These are phyloP conservation scores for Auanema freiburgensis DNA, from an alignment of 2,888 invertebrate species.

Conservation along the genomic window DNA sequence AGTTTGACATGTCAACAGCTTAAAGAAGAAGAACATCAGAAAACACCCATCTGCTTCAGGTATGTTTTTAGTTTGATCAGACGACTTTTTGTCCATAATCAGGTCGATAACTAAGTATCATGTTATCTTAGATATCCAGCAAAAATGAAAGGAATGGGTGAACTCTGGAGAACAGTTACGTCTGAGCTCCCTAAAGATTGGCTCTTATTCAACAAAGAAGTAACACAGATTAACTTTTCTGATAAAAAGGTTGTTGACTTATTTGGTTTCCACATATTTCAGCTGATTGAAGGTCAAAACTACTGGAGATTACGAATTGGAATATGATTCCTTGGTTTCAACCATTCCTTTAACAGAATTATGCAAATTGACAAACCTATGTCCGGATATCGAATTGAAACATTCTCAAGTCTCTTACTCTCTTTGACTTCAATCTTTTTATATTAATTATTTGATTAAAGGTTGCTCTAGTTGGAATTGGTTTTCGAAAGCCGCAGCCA, in stretches of 20 bases:
- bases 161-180: slow-evolving; percentile 41
- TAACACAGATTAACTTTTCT: slow-evolving; percentile 27
- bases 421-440: background rate
- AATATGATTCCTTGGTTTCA: slow-evolving; percentile 42
- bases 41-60: slow-evolving; percentile 17
- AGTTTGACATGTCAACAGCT: slow-evolving; percentile 8
- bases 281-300: slow-evolving; percentile 12
- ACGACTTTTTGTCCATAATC: background rate
- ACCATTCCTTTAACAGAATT: slow-evolving; percentile 50
- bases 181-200: slow-evolving; percentile 27
- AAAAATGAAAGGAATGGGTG: slow-evolving; percentile 42
- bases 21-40: slow-evolving; percentile 13
- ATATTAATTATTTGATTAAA: slow-evolving; percentile 10
- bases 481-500: slow-evolving; percentile 41
- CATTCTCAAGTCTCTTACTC: slow-evolving; percentile 36
- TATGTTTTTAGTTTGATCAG: slow-evolving; percentile 4
- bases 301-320: slow-evolving; percentile 5
- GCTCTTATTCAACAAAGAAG: slow-evolving; percentile 40
- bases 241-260: background rate
- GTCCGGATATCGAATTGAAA: slow-evolving; percentile 23
- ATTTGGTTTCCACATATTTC: background rate
- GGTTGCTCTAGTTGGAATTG: slow-evolving; percentile 47
- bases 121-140: slow-evolving; percentile 38
- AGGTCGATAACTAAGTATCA: background rate
- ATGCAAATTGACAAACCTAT: slow-evolving; percentile 27